Conservation (phyloP, 1,140 invertebrate species). For the Heliconius hermathena region DNA sequence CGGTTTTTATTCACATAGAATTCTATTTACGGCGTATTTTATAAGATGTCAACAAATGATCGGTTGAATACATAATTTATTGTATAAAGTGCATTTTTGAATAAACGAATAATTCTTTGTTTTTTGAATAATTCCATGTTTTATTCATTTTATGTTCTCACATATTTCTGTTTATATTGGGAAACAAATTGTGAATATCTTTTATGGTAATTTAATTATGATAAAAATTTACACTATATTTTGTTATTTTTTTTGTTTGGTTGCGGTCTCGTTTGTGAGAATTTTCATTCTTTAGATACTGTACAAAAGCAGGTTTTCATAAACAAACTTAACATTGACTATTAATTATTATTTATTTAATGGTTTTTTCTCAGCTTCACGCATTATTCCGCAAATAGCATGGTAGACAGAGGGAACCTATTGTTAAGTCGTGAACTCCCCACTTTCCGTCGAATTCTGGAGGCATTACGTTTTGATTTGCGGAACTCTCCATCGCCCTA, state of each 20-base stretch:
- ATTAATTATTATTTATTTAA: too few relatives aligned
- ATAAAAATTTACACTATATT: neutral
- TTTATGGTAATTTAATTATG: conserved; percentile 5
- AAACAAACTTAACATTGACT: too few relatives aligned
- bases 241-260: neutral
- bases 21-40: conserved; percentile 29
- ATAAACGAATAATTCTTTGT: neutral
- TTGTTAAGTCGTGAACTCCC: too few relatives aligned
- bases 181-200: conserved; percentile 13
- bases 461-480: too few relatives aligned
- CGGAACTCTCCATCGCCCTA: too few relatives aligned
- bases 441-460: too few relatives aligned
- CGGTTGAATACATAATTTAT: conserved; percentile 32
- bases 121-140: conserved; percentile 7
- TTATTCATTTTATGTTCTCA: conserved; percentile 13
- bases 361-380: too few relatives aligned
- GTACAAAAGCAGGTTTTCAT: too few relatives aligned
- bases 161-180: conserved; percentile 3
- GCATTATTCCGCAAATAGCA: too few relatives aligned
- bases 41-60: conserved; percentile 32
- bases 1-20: neutral
- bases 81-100: conserved; percentile 12
- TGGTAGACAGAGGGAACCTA: too few relatives aligned
- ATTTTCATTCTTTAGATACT: neutral
- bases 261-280: neutral